Percentiles rank a stretch among this genome's conserved stretches.
phyloP scores from a whole-genome alignment of 2,888 invertebrate genomes.

The Chloromyia formosa region DNA sequence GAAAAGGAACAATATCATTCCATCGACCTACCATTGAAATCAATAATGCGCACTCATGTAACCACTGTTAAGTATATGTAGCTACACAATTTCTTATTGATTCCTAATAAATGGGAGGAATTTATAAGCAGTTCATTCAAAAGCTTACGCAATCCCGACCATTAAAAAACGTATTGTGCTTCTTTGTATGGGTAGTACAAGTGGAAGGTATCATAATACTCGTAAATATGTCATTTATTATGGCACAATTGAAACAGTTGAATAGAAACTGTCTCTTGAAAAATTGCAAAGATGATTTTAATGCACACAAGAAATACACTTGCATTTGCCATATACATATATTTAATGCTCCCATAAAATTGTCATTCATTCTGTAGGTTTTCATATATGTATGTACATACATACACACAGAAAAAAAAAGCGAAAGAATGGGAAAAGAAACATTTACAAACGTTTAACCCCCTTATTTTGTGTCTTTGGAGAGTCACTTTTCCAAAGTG shows the following conservation, averaged over 20 bases:
- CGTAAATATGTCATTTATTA: no score
- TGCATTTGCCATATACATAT: constrained; percentile 7
- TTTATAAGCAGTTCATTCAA: neutral
- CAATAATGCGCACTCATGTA: neutral
- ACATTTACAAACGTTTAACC: constrained; percentile 7
- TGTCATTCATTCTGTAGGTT: neutral
- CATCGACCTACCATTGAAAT: neutral
- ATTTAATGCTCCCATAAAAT: constrained; percentile 34
- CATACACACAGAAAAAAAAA: neutral
- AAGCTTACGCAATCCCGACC: neutral
- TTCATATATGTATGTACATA: no score
- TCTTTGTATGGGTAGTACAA: no score
- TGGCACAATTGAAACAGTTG: no score
- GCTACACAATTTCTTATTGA: neutral
- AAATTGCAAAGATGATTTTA: constrained; percentile 2
- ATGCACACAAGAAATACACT: constrained; percentile 10
- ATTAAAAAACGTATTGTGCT: no score
- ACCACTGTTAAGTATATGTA: neutral
- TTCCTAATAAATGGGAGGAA: neutral
- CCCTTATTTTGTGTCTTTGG: neutral
- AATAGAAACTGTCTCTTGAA: no score
- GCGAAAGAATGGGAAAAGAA: neutral
- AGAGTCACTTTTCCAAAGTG: constrained; percentile 8
- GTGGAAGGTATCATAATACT: no score
- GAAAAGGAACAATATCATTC: neutral